A percentile compares a stretch with the other conserved stretches of the same genome.
phyloP scores from a whole-genome alignment of 2,113 vertebrate species.

The Danio rerio region DNA sequence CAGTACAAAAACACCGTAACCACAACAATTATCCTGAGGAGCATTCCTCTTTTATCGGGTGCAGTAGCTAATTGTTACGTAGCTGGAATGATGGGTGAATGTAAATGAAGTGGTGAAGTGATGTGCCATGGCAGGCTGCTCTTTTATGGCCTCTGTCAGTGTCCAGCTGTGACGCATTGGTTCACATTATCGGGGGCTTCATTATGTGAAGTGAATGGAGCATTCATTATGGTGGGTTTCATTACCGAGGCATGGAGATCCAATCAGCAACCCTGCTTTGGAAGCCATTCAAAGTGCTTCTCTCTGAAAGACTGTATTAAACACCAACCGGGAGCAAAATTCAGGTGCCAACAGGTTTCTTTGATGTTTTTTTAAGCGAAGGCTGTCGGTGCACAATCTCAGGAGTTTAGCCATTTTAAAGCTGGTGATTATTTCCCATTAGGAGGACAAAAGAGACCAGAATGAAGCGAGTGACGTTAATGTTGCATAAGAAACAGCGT shows the following conservation, averaged over 20 bases:
- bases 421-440: constrained; percentile 1
- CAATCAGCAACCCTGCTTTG: constrained; percentile 27
- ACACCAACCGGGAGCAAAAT: constrained; percentile 30
- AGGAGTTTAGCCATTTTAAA: constrained; percentile 13
- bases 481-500: constrained; percentile 4
- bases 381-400: not conserved
- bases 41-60: constrained; percentile 15
- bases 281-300: constrained; percentile 17
- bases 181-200: constrained; percentile 54
- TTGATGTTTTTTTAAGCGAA: constrained; percentile 5
- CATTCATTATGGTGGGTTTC: constrained; percentile 53
- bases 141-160: constrained; percentile 48
- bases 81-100: constrained; percentile 66
- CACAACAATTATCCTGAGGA: not conserved
- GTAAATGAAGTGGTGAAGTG: constrained; percentile 61
- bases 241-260: constrained; percentile 52
- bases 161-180: constrained; percentile 56
- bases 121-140: constrained; percentile 38
- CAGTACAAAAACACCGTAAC: not conserved
- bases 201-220: constrained; percentile 57
- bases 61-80: constrained; percentile 51
- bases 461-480: not conserved
- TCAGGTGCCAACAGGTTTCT: constrained; percentile 45
- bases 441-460: not conserved
- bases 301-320: constrained; percentile 44